phyloP scores from a whole-genome alignment of 2,888 invertebrate genomes.

The Hedychridium roseum region DNA sequence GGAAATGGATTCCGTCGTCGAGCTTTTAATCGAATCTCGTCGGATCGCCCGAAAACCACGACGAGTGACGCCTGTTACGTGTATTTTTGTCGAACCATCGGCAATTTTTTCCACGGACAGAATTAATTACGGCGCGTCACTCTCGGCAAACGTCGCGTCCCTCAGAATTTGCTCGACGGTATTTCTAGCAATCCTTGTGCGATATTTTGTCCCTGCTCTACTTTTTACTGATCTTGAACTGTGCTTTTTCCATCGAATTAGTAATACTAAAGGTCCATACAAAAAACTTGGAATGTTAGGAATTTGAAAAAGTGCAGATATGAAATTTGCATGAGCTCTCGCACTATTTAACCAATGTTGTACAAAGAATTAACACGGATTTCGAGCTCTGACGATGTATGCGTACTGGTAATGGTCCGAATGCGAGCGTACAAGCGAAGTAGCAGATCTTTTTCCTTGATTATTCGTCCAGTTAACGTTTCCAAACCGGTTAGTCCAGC shows the following conservation, averaged over 20 bases:
- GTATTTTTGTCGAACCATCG: no score
- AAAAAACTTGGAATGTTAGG: background rate
- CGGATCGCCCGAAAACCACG: conserved; percentile 13
- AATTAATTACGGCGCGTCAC: no score
- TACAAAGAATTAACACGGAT: conserved; percentile 7
- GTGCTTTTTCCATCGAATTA: no score
- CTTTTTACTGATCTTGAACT: no score
- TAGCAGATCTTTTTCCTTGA: conserved; percentile 19
- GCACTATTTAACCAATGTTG: no score
- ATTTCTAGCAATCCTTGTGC: no score
- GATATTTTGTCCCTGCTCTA: no score
- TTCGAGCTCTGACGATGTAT: conserved; percentile 13
- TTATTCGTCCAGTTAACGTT: conserved; percentile 5
- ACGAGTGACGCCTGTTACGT: conserved; percentile 12
- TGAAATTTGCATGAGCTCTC: background rate
- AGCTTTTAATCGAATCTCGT: conserved; percentile 26
- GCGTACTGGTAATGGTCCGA: conserved; percentile 16
- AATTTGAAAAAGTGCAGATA: background rate
- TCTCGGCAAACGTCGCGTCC: no score
- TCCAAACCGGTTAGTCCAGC: conserved; percentile 15
- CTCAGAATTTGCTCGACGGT: no score
- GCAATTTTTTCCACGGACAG: no score
- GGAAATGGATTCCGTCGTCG: conserved; percentile 25
- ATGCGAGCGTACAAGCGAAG: conserved; percentile 19
- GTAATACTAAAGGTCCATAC: background rate